A percentile compares a stretch with the other conserved stretches of the same genome.
Evolutionary conservation across 2,888 invertebrate species (phyloP).

Genomic region (Portevinia maculata): DNA sequence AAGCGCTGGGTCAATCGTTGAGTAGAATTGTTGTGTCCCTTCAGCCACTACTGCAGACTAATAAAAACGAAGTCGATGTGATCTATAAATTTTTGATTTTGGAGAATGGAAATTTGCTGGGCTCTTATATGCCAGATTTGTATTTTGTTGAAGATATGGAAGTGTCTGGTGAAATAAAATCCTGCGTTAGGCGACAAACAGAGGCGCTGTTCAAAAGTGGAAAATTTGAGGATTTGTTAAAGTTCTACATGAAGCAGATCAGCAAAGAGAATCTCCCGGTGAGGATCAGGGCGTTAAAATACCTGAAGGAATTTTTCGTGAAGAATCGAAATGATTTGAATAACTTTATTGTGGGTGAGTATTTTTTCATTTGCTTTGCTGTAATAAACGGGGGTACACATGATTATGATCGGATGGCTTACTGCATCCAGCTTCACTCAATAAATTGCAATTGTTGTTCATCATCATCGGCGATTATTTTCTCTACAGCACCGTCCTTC

Average conservation of each 20-base stretch:
- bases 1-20: constrained; percentile 90
- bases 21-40: constrained; percentile 93
- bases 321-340: constrained; percentile 88
- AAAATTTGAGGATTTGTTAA: constrained; percentile 86
- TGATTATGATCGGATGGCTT: not conserved
- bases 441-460: too few species aligned
- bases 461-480: too few species aligned
- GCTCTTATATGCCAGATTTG: constrained; percentile 89
- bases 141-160: constrained; percentile 91
- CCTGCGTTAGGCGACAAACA: constrained; percentile 86
- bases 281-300: constrained; percentile 88
- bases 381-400: not conserved
- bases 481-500: too few species aligned
- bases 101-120: constrained; percentile 87
- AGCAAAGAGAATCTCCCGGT: constrained; percentile 92
- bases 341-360: constrained; percentile 86
- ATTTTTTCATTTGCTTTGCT: not conserved
- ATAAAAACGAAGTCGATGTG: constrained; percentile 87
- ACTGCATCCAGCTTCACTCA: too few species aligned
- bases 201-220: constrained; percentile 79
- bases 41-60: constrained; percentile 88
- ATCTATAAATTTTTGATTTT: constrained; percentile 91
- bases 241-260: constrained; percentile 87
- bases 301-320: constrained; percentile 88
- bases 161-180: constrained; percentile 86